phyloP scores from a whole-genome alignment of 2,888 invertebrate species.

The Lycaena phlaeas region DNA sequence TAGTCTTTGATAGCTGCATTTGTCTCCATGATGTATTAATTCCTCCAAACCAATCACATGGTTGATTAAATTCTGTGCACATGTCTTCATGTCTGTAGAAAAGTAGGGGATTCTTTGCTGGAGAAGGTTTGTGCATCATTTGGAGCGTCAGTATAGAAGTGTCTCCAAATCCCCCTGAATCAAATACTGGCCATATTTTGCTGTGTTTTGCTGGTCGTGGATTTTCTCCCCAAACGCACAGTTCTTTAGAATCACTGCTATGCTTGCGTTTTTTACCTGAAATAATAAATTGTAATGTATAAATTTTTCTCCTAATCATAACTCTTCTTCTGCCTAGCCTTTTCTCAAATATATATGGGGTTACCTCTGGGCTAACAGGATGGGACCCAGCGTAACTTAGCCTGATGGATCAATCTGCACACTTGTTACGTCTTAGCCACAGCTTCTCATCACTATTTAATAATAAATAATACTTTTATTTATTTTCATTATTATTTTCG shows the following conservation, averaged over 20 bases:
- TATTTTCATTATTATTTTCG: too few relatives aligned
- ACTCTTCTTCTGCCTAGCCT: too few relatives aligned
- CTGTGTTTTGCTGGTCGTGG: conserved; percentile 47
- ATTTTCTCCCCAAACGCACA: conserved; percentile 44
- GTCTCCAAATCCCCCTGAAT: conserved; percentile 60
- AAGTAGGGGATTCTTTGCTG: conserved; percentile 40
- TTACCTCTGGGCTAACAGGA: too few relatives aligned
- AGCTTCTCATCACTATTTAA: too few relatives aligned
- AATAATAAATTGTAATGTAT: conserved; percentile 15
- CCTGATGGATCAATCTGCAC: too few relatives aligned
- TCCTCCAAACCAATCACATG: conserved; percentile 44
- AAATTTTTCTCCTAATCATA: too few relatives aligned
- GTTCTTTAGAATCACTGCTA: conserved; percentile 38
- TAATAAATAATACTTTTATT: too few relatives aligned
- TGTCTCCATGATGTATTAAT: conserved; percentile 50
- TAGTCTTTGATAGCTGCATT: conserved; percentile 35
- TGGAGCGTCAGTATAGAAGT: conserved; percentile 39
- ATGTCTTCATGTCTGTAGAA: conserved; percentile 26
- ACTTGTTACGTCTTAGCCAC: too few relatives aligned
- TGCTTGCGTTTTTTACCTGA: conserved; percentile 59
- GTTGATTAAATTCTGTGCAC: conserved; percentile 25
- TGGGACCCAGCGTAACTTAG: too few relatives aligned
- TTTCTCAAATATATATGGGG: too few relatives aligned
- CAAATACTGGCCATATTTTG: conserved; percentile 67
- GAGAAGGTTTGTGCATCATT: conserved; percentile 33